These are phyloP conservation scores for Crenuchus spilurus DNA, from an alignment of 2,797 vertebrate genomes.

Conservation along the genomic window DNA sequence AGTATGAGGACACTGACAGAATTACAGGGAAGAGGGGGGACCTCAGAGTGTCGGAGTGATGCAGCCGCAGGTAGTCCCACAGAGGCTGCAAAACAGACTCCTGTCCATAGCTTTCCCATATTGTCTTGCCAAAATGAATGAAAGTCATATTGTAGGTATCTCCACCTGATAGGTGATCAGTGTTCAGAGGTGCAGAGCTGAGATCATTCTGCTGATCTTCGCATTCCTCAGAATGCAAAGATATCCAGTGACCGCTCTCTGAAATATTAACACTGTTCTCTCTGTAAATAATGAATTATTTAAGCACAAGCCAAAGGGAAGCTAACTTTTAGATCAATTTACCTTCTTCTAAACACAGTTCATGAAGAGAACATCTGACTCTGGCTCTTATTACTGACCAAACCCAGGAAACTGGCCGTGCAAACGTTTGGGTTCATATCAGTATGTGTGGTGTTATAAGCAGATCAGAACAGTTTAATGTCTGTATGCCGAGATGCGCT, in stretches of 20 bases:
- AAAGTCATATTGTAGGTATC: constrained; percentile 53
- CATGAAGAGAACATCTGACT: background rate
- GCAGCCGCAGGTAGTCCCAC: constrained; percentile 70
- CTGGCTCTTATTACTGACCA: too few relatives aligned
- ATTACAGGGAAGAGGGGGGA: constrained; percentile 76
- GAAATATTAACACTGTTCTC: constrained; percentile 43
- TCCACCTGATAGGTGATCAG: background rate
- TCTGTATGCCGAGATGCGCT: background rate
- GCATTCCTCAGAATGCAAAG: background rate
- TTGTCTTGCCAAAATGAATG: constrained; percentile 12
- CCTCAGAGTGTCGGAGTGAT: constrained; percentile 69
- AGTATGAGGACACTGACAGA: constrained; percentile 75
- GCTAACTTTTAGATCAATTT: background rate
- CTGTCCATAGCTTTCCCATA: constrained; percentile 54
- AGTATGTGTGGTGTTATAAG: background rate
- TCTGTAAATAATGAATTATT: constrained; percentile 1
- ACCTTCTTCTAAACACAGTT: background rate
- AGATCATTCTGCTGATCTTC: background rate
- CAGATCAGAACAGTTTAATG: background rate
- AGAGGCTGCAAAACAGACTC: constrained; percentile 71
- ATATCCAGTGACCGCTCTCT: constrained; percentile 29
- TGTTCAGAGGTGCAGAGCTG: background rate
- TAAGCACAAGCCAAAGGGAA: background rate
- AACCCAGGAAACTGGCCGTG: too few relatives aligned
- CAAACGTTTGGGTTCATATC: too few relatives aligned